These are phyloP conservation scores for Microctenopoma stevenorrisi DNA, from an alignment of 2,797 vertebrate species.

Conservation along the genomic window DNA sequence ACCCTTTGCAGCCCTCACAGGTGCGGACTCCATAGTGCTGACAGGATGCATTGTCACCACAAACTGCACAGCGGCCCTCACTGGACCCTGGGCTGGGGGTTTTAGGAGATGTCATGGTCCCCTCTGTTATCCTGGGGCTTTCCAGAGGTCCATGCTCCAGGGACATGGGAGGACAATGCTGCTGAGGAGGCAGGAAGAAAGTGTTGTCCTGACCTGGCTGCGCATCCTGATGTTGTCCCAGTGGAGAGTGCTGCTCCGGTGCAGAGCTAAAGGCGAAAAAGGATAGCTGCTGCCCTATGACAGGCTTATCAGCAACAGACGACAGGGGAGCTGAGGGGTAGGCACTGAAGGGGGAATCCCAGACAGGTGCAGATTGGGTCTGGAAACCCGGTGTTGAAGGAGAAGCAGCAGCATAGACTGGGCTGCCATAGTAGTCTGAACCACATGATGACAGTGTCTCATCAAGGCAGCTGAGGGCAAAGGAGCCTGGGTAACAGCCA, in stretches of 20 bases:
- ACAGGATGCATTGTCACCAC: slow-evolving; percentile 96
- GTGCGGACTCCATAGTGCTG: slow-evolving; percentile 97
- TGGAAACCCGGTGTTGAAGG: slow-evolving; percentile 90
- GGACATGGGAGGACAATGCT: slow-evolving; percentile 82
- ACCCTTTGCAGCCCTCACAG: slow-evolving; percentile 95
- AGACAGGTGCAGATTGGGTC: slow-evolving; percentile 82
- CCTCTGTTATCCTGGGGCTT: slow-evolving; percentile 79
- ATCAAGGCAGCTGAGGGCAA: slow-evolving; percentile 87
- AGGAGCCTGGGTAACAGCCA: slow-evolving; percentile 92
- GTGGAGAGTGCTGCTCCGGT: slow-evolving; percentile 75
- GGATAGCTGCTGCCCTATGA: slow-evolving; percentile 84
- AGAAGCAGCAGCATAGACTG: slow-evolving; percentile 88
- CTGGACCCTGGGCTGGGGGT: slow-evolving; percentile 79
- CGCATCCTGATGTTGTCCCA: slow-evolving; percentile 73
- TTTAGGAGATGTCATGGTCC: slow-evolving; percentile 81
- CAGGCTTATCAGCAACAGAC: slow-evolving; percentile 85
- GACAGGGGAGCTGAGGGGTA: slow-evolving; percentile 85
- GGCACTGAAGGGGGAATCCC: slow-evolving; percentile 91
- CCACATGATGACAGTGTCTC: slow-evolving; percentile 94
- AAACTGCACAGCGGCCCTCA: slow-evolving; percentile 94
- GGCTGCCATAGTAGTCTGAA: slow-evolving; percentile 94
- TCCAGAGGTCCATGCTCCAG: slow-evolving; percentile 82
- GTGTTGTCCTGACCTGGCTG: slow-evolving; percentile 67
- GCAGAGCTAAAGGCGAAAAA: slow-evolving; percentile 84
- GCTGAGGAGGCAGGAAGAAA: slow-evolving; percentile 72